A percentile compares a stretch with the other conserved stretches of the same genome.
Conservation (phyloP, 2,888 invertebrate genomes). For the Aphidius colemani region DNA sequence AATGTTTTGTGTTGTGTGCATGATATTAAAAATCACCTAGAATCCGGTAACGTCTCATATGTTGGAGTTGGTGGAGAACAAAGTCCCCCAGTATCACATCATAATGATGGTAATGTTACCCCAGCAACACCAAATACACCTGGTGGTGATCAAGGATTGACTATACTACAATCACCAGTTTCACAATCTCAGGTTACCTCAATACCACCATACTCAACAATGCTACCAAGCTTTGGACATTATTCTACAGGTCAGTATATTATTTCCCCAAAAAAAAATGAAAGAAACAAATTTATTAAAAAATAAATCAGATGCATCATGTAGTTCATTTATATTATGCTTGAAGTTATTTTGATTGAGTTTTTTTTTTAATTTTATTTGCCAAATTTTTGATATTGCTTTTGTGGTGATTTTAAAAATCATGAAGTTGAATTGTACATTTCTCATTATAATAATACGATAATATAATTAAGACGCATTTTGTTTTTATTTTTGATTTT, state of each 20-base stretch:
- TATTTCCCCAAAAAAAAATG: not conserved
- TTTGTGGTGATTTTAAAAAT: not conserved
- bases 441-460: too few species aligned
- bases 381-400: not conserved
- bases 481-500: conserved; percentile 44
- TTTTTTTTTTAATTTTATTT: not conserved
- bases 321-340: not conserved
- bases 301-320: not conserved
- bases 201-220: conserved; percentile 66
- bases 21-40: conserved; percentile 56
- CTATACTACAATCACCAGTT: conserved; percentile 68
- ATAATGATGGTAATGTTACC: conserved; percentile 58
- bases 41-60: conserved; percentile 55
- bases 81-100: conserved; percentile 57
- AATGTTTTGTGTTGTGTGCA: conserved; percentile 58
- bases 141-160: conserved; percentile 58
- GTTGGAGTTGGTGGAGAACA: conserved; percentile 58
- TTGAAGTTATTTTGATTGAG: too few species aligned
- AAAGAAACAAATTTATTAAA: too few species aligned
- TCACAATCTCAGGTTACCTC: conserved; percentile 59
- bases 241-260: conserved; percentile 69
- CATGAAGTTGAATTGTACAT: not conserved
- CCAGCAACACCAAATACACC: conserved; percentile 56
- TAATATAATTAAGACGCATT: not conserved
- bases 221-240: conserved; percentile 73